Evolutionary conservation across 2,888 invertebrate genomes (phyloP).

Genomic region (Brassicogethes aeneus): DNA sequence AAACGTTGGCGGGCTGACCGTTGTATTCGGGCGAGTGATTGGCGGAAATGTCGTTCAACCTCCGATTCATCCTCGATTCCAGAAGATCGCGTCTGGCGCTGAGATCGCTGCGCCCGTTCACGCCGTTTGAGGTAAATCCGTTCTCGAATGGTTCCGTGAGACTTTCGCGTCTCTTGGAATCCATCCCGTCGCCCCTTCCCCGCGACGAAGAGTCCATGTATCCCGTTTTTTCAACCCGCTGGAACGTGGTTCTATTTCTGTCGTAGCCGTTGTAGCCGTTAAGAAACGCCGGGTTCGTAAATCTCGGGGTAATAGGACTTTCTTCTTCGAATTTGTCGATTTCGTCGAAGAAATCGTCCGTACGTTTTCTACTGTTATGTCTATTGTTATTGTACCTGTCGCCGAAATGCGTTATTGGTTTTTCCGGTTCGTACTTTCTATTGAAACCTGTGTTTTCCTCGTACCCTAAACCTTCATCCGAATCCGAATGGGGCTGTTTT

Average conservation of each 20-base stretch:
- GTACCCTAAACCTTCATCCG: constrained; percentile 71
- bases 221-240: constrained; percentile 33
- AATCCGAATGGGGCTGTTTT: constrained; percentile 56
- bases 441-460: constrained; percentile 47
- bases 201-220: constrained; percentile 44
- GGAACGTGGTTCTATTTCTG: constrained; percentile 36
- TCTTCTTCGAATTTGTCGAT: constrained; percentile 43
- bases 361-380: constrained; percentile 36
- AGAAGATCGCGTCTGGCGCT: constrained; percentile 65
- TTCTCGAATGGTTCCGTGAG: constrained; percentile 35
- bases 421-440: constrained; percentile 25
- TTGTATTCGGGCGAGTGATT: constrained; percentile 40
- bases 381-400: constrained; percentile 28
- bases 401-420: constrained; percentile 38
- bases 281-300: constrained; percentile 45
- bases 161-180: constrained; percentile 48
- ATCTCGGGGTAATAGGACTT: constrained; percentile 52
- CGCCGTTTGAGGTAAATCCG: constrained; percentile 16
- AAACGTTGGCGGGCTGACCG: constrained; percentile 32
- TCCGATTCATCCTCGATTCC: constrained; percentile 64
- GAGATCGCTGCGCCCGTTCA: constrained; percentile 46
- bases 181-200: constrained; percentile 60
- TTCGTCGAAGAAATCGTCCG: constrained; percentile 42
- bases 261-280: constrained; percentile 46
- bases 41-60: constrained; percentile 36